phyloP scores from a whole-genome alignment of 64 coral and sea anemone genomes.

The Actinia tenebrosa region DNA sequence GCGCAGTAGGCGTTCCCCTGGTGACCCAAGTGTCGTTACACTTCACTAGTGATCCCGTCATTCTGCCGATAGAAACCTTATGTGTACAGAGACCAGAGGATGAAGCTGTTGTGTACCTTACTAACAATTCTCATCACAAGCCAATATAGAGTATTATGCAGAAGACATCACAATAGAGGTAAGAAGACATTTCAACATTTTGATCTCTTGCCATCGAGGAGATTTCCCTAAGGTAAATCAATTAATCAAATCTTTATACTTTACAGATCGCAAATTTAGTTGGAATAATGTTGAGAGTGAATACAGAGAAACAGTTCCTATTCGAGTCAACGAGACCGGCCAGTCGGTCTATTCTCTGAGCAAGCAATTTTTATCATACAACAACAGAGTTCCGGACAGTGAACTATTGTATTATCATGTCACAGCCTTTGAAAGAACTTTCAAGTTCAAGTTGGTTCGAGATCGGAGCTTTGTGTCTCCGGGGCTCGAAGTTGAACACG shows the following conservation, averaged over 20 bases:
- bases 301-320: slow-evolving; percentile 10
- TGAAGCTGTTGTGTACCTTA: slow-evolving; percentile 25
- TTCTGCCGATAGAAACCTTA: slow-evolving; percentile 34
- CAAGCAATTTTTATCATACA: slow-evolving; percentile 68
- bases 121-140: slow-evolving; percentile 7
- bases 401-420: slow-evolving; percentile 75
- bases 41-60: slow-evolving; percentile 29
- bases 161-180: slow-evolving; percentile 6
- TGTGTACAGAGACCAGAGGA: slow-evolving; percentile 20
- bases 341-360: slow-evolving; percentile 13
- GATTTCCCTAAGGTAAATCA: slow-evolving; percentile 24
- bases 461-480: slow-evolving; percentile 67
- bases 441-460: slow-evolving; percentile 59
- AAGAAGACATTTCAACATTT: neutral
- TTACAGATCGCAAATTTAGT: slow-evolving; percentile 5
- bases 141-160: slow-evolving; percentile 18
- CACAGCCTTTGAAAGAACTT: slow-evolving; percentile 68
- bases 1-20: slow-evolving; percentile 25
- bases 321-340: slow-evolving; percentile 13
- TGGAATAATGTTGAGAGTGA: slow-evolving; percentile 9
- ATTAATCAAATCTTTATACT: neutral
- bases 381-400: slow-evolving; percentile 28
- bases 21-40: slow-evolving; percentile 40
- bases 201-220: neutral
- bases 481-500: slow-evolving; percentile 70